phyloP scores from a whole-genome alignment of 2,113 vertebrate species.

The Phrynosoma platyrhinos region DNA sequence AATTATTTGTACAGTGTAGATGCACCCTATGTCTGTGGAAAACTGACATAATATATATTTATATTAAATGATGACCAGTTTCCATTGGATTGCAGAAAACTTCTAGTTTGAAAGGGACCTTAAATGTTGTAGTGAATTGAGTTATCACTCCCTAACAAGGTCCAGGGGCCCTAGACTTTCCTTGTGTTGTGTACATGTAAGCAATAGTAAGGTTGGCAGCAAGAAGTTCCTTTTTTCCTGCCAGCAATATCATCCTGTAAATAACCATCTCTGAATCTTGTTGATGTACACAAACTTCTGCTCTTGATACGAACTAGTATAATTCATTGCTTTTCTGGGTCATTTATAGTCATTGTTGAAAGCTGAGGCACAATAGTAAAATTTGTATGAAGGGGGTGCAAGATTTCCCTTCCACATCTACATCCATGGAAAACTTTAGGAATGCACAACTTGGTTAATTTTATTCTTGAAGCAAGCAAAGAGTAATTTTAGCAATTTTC shows the following conservation, averaged over 20 bases:
- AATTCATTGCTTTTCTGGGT: not conserved
- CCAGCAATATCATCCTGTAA: slow-evolving; percentile 1
- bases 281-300: not conserved
- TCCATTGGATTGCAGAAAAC: not conserved
- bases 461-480: not conserved
- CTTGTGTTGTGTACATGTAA: no score
- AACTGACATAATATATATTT: not conserved
- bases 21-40: not conserved
- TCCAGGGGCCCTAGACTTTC: not conserved
- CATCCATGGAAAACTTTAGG: not conserved
- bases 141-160: not conserved
- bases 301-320: not conserved
- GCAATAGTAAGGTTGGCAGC: not conserved
- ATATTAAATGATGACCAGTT: not conserved
- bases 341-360: not conserved
- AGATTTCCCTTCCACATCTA: not conserved
- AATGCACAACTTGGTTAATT: no score
- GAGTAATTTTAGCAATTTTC: not conserved
- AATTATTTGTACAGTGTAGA: no score
- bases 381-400: not conserved
- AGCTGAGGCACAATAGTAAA: not conserved
- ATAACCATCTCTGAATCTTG: slow-evolving; percentile 1
- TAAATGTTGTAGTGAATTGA: not conserved
- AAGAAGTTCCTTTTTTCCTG: not conserved
- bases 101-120: not conserved